These are phyloP conservation scores for Enteromius treurensis DNA, from an alignment of 2,797 vertebrate genomes.

Conservation along the genomic window DNA sequence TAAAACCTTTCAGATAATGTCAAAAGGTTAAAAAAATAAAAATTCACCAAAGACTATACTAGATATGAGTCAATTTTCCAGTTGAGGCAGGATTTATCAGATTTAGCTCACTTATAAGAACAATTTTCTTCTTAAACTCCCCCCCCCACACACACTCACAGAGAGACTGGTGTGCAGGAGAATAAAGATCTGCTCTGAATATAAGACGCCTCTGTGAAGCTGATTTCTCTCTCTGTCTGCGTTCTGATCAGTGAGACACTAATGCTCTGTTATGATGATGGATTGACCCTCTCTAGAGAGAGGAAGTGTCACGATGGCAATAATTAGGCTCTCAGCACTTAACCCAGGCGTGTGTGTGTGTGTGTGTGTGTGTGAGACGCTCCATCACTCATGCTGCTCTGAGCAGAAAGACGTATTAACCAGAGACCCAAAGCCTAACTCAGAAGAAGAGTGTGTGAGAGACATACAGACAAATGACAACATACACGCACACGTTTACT, in stretches of 20 bases:
- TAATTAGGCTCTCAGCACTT: conserved; percentile 79
- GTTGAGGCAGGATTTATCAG: not conserved
- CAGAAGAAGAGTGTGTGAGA: not conserved
- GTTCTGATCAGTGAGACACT: conserved; percentile 68
- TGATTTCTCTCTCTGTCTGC: conserved; percentile 12
- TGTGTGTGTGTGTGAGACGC: not conserved
- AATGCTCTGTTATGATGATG: conserved; percentile 79
- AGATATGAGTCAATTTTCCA: not conserved
- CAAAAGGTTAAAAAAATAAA: not conserved
- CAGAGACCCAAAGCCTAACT: not conserved
- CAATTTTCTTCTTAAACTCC: not conserved
- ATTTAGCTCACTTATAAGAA: conserved; percentile 4
- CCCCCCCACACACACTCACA: not conserved
- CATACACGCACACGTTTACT: not conserved
- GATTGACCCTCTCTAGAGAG: conserved; percentile 73
- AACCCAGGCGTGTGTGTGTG: conserved; percentile 46
- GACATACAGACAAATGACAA: not conserved
- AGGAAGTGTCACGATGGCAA: conserved; percentile 77
- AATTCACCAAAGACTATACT: not conserved
- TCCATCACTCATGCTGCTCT: conserved; percentile 9
- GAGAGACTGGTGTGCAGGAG: not conserved
- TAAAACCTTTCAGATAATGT: not conserved
- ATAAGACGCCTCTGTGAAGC: not conserved
- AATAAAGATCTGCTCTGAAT: conserved; percentile 21
- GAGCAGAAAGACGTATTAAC: conserved; percentile 16